Evolutionary conservation across 2,888 invertebrate species (phyloP).

Genomic region (Drosophila paranaensis): DNA sequence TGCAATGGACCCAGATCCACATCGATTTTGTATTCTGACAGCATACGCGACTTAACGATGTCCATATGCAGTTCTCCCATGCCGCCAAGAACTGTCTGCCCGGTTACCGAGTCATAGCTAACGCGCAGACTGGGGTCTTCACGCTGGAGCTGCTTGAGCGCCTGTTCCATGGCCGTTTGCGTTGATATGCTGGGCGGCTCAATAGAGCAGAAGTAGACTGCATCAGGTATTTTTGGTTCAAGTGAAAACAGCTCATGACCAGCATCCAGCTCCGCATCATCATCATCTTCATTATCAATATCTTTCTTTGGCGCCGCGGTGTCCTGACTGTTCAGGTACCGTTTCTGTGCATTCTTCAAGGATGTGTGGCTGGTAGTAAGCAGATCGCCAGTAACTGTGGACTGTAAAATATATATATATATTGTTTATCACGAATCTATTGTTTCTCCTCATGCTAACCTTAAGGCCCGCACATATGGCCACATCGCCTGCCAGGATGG

Average conservation of each 20-base stretch:
- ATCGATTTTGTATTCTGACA: constrained; percentile 95
- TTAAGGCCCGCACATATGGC: constrained; percentile 95
- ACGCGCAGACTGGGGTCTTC: constrained; percentile 97
- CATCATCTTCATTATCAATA: constrained; percentile 80
- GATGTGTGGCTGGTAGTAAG: constrained; percentile 87
- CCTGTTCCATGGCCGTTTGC: constrained; percentile 91
- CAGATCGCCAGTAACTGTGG: constrained; percentile 91
- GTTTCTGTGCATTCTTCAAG: constrained; percentile 87
- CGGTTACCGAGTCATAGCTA: constrained; percentile 90
- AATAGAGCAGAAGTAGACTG: constrained; percentile 98
- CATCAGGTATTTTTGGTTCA: constrained; percentile 92
- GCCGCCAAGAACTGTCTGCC: constrained; percentile 94
- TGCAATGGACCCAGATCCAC: constrained; percentile 95
- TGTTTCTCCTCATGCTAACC: constrained; percentile 86
- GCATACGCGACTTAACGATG: constrained; percentile 94
- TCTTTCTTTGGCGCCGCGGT: constrained; percentile 36
- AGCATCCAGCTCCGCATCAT: constrained; percentile 52
- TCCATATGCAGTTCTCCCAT: constrained; percentile 99
- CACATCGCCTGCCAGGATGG: constrained; percentile 91
- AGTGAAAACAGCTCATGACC: constrained; percentile 79
- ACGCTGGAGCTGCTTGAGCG: constrained; percentile 91
- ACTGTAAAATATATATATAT: constrained; percentile 65
- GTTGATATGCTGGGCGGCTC: constrained; percentile 93
- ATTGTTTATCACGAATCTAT: background rate
- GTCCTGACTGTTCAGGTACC: constrained; percentile 62